These are phyloP conservation scores for Rhopalosiphum padi DNA, from an alignment of 1,140 invertebrate species.

Conservation along the genomic window DNA sequence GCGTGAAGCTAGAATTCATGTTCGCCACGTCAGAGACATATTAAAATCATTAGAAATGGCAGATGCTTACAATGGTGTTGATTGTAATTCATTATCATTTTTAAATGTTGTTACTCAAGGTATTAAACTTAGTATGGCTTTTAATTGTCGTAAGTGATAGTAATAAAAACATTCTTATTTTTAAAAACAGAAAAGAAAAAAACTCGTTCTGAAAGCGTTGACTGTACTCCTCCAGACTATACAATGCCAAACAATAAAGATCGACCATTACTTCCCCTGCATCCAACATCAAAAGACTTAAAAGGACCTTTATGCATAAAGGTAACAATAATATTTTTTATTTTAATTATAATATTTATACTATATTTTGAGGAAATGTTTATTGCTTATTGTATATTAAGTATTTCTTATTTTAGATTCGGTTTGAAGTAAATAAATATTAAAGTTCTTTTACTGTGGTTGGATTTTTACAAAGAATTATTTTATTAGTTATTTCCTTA, in stretches of 20 bases:
- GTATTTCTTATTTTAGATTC: background rate
- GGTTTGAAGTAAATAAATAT: background rate
- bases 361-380: background rate
- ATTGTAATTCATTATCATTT: constrained; percentile 95
- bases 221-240: constrained; percentile 96
- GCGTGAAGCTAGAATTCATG: constrained; percentile 95
- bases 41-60: constrained; percentile 91
- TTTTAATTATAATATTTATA: background rate
- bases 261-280: constrained; percentile 82
- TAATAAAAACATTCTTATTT: constrained; percentile 31
- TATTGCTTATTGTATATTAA: background rate
- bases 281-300: constrained; percentile 86
- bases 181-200: constrained; percentile 82
- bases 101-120: constrained; percentile 93
- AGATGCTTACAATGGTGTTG: constrained; percentile 94
- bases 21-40: constrained; percentile 94
- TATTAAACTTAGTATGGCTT: constrained; percentile 72
- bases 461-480: background rate
- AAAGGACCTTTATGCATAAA: constrained; percentile 90
- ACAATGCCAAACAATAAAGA: constrained; percentile 92
- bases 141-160: background rate
- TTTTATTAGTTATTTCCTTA: background rate
- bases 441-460: background rate
- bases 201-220: constrained; percentile 83
- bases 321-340: constrained; percentile 65